A percentile compares a stretch with the other conserved stretches of the same genome.
These are phyloP conservation scores for Xiphophorus birchmanni DNA, from an alignment of 2,797 vertebrate genomes.

Conservation along the genomic window DNA sequence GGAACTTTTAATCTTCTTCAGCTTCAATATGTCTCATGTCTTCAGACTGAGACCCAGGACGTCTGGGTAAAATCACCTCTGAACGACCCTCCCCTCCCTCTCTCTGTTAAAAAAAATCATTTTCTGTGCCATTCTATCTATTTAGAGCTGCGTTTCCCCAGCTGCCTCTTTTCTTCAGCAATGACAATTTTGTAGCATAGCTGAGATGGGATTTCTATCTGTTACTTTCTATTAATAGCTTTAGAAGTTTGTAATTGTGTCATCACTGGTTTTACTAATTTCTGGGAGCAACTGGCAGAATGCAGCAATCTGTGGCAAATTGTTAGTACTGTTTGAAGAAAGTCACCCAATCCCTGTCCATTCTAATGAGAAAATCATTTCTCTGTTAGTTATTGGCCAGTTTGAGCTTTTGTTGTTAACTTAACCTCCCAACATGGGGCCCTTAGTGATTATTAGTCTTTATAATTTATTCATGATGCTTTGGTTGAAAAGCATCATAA, in stretches of 20 bases:
- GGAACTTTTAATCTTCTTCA: constrained; percentile 75
- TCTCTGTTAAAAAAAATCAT: constrained; percentile 42
- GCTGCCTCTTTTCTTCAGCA: constrained; percentile 40
- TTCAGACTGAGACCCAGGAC: constrained; percentile 59
- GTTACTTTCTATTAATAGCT: constrained; percentile 32
- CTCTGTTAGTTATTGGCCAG: not conserved
- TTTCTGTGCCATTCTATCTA: constrained; percentile 45
- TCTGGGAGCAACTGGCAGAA: constrained; percentile 20
- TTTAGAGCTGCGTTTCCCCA: constrained; percentile 30
- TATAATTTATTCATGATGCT: not conserved
- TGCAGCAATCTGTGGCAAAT: constrained; percentile 11
- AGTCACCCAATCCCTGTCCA: not conserved
- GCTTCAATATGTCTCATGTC: constrained; percentile 74
- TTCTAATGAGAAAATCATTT: constrained; percentile 13
- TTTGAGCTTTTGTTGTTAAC: constrained; percentile 5
- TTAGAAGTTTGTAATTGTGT: constrained; percentile 19
- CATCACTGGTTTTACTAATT: constrained; percentile 39
- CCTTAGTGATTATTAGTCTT: not conserved
- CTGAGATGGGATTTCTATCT: constrained; percentile 41
- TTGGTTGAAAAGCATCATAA: not conserved
- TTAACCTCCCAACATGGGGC: not conserved
- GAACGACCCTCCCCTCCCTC: not conserved
- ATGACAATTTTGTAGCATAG: constrained; percentile 33
- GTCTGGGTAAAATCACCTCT: constrained; percentile 47
- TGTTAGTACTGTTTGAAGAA: constrained; percentile 18